A percentile compares a stretch with the other conserved stretches of the same genome.
phyloP scores from a whole-genome alignment of 2,113 vertebrate species.

The Tonatia bakeri region DNA sequence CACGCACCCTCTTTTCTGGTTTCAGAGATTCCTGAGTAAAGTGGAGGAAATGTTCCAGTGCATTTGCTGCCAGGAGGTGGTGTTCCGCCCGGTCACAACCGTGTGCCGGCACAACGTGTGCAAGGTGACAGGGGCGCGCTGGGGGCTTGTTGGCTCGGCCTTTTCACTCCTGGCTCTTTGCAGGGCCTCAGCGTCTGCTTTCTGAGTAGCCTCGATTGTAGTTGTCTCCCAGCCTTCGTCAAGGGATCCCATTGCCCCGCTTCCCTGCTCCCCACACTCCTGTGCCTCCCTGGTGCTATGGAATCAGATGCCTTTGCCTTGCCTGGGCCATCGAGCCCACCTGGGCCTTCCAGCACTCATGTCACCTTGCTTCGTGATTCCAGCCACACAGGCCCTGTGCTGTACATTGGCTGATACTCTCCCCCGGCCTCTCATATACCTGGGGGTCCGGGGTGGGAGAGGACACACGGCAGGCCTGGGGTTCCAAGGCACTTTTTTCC shows the following conservation, averaged over 20 bases:
- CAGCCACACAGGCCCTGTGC: background rate
- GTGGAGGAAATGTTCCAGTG: constrained; percentile 95
- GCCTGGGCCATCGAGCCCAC: background rate
- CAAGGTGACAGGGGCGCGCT: constrained; percentile 81
- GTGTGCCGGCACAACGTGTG: constrained; percentile 97
- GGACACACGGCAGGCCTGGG: background rate
- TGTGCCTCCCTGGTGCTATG: rapidly evolving
- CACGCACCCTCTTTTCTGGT: background rate
- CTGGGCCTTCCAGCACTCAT: background rate
- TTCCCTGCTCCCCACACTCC: background rate
- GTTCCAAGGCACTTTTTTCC: background rate
- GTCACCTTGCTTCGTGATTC: background rate
- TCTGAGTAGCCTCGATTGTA: background rate
- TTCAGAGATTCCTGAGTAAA: constrained; percentile 92
- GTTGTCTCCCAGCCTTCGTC: background rate
- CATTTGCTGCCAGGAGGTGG: constrained; percentile 98
- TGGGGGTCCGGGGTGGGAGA: background rate
- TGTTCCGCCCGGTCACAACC: constrained; percentile 92
- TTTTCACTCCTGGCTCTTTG: background rate
- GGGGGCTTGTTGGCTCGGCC: background rate
- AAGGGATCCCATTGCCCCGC: background rate
- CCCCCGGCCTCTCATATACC: no score
- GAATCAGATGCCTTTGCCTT: no score
- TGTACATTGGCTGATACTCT: background rate
- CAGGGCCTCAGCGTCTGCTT: background rate